Conservation (phyloP, 2,888 invertebrate genomes). For the Drepana falcataria region DNA sequence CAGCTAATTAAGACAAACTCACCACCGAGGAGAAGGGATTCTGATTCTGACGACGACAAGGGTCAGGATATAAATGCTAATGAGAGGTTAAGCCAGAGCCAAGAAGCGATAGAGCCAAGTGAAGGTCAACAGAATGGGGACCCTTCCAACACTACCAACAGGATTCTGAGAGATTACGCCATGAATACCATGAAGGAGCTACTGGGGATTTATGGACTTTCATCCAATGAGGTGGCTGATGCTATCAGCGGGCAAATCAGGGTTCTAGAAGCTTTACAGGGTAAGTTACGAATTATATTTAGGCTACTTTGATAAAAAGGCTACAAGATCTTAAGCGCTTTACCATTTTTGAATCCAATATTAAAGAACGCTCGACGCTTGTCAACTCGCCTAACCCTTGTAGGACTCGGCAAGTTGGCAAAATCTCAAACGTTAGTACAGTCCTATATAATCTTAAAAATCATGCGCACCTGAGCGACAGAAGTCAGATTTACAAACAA, state of each 20-base stretch:
- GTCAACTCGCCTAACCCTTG: no score
- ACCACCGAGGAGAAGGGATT: slow-evolving; percentile 74
- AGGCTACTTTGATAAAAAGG: slow-evolving; percentile 9
- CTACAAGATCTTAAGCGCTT: no score
- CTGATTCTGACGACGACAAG: slow-evolving; percentile 71
- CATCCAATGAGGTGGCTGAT: slow-evolving; percentile 83
- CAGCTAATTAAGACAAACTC: slow-evolving; percentile 76
- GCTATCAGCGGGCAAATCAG: slow-evolving; percentile 82
- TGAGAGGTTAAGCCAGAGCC: slow-evolving; percentile 58
- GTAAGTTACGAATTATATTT: slow-evolving; percentile 54
- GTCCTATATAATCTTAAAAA: slow-evolving; percentile 7
- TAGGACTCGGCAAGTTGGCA: no score
- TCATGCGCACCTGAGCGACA: neutral
- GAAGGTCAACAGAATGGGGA: slow-evolving; percentile 64
- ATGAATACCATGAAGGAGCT: slow-evolving; percentile 89
- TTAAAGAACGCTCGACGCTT: no score
- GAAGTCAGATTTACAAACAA: neutral
- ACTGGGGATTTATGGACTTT: slow-evolving; percentile 86
- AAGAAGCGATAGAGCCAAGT: slow-evolving; percentile 49
- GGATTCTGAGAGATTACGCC: slow-evolving; percentile 86
- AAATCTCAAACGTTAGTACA: slow-evolving; percentile 5
- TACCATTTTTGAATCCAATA: no score
- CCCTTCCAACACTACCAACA: slow-evolving; percentile 71
- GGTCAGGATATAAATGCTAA: slow-evolving; percentile 72
- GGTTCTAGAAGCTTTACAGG: slow-evolving; percentile 84